These are phyloP conservation scores for Aldabrachelys gigantea DNA, from an alignment of 2,113 vertebrate genomes.

Conservation along the genomic window DNA sequence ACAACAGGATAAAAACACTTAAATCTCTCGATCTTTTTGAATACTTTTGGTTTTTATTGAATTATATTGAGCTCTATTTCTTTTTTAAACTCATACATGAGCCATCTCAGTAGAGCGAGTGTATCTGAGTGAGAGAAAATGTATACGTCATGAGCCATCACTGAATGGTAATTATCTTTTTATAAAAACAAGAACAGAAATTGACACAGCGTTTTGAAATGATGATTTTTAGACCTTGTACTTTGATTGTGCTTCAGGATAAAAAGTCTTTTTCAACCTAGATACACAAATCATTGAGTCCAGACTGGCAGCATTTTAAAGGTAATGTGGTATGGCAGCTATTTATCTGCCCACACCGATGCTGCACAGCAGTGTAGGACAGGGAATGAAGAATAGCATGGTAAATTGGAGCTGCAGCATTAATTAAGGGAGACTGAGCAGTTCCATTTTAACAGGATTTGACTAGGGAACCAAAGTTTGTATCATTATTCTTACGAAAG, in stretches of 20 bases:
- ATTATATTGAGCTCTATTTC: background rate
- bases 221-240: background rate
- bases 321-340: rapidly evolving
- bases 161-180: background rate
- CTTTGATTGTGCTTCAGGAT: rapidly evolving
- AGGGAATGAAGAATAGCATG: background rate
- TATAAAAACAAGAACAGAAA: background rate
- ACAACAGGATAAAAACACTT: background rate
- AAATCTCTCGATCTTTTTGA: background rate
- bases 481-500: background rate
- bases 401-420: background rate
- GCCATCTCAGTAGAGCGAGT: background rate
- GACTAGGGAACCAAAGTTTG: background rate
- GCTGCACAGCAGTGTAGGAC: rapidly evolving
- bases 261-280: background rate
- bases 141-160: background rate
- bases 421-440: rapidly evolving
- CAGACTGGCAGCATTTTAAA: too few relatives aligned
- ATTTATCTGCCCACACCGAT: rapidly evolving
- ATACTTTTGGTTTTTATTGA: background rate
- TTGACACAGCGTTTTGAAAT: background rate
- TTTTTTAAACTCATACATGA: rapidly evolving
- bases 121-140: background rate
- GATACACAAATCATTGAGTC: background rate
- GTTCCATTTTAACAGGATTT: background rate